These are phyloP conservation scores for Probosciger aterrimus DNA, from an alignment of 2,113 vertebrate genomes.

Conservation along the genomic window DNA sequence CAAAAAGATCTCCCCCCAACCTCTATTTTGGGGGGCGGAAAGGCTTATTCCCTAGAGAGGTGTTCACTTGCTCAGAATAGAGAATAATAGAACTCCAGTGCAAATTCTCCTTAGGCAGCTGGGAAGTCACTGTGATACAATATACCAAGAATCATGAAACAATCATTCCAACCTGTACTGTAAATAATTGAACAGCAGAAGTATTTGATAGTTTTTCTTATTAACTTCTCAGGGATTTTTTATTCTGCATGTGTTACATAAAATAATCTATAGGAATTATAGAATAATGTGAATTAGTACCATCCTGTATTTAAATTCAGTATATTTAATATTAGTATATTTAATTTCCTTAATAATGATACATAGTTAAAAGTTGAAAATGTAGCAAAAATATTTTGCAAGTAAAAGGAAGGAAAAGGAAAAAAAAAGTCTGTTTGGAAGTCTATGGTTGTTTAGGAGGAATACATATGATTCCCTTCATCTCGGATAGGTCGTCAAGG, in stretches of 20 bases:
- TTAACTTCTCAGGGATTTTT: background rate
- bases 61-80: background rate
- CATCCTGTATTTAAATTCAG: background rate
- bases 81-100: background rate
- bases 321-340: background rate
- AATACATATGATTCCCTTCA: background rate
- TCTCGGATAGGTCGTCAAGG: background rate
- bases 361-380: background rate
- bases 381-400: background rate
- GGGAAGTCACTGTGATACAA: background rate
- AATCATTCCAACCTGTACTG: background rate
- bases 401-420: background rate
- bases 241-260: background rate
- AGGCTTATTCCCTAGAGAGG: background rate
- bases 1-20: background rate
- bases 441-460: background rate
- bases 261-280: background rate
- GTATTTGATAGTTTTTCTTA: background rate
- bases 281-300: background rate
- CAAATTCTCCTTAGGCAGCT: background rate
- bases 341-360: background rate
- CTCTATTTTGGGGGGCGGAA: background rate
- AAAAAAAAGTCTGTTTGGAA: background rate
- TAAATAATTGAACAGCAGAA: background rate
- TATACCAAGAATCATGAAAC: background rate